Conservation (phyloP, 1,140 invertebrate genomes). For the Meloidogyne floridensis region DNA sequence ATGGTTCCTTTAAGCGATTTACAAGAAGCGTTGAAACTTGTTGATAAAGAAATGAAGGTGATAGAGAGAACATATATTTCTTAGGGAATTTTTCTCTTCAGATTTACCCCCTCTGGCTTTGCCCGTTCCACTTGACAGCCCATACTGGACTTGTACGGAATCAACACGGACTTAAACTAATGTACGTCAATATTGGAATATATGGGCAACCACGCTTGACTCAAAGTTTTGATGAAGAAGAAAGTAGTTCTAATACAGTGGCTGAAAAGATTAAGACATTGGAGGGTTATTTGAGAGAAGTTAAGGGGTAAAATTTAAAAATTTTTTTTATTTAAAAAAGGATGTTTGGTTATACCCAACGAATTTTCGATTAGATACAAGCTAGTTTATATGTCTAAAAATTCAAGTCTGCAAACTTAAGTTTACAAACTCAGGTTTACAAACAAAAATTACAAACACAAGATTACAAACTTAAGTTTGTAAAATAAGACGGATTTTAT, state of each 20-base stretch:
- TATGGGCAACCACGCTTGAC: constrained; percentile 72
- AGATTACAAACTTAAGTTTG: too few relatives aligned
- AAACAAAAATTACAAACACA: too few relatives aligned
- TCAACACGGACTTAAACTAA: constrained; percentile 55
- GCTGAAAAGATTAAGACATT: constrained; percentile 73
- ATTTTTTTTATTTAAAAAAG: too few relatives aligned
- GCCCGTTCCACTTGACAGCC: constrained; percentile 76
- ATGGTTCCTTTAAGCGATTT: constrained; percentile 75
- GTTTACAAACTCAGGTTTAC: too few relatives aligned
- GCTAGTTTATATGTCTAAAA: too few relatives aligned
- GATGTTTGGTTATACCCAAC: too few relatives aligned
- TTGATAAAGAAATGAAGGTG: constrained; percentile 72
- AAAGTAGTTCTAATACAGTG: not conserved
- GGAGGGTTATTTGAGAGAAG: constrained; percentile 75
- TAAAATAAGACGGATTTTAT: too few relatives aligned
- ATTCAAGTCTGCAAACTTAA: too few relatives aligned
- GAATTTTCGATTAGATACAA: too few relatives aligned
- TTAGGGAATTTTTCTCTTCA: constrained; percentile 57
- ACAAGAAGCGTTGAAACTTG: constrained; percentile 72
- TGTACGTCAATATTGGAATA: constrained; percentile 79
- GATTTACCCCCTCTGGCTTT: constrained; percentile 83
- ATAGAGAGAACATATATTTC: constrained; percentile 12
- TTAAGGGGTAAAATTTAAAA: constrained; percentile 71
- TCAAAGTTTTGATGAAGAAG: not conserved
- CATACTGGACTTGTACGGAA: constrained; percentile 75